Conservation (phyloP, 1,140 invertebrate genomes). For the Drosophila seguyi region DNA sequence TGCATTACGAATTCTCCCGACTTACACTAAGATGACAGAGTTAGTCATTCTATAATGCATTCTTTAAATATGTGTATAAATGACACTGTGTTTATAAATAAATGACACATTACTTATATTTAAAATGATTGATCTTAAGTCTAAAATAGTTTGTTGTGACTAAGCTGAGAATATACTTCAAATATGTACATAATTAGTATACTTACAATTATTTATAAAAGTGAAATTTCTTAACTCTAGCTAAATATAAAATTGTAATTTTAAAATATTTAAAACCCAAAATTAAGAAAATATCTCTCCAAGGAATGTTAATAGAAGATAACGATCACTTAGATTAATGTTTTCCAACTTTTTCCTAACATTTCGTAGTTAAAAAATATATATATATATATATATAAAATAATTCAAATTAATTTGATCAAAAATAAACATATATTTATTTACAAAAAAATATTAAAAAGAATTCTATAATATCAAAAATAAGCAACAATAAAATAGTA, state of each 20-base stretch:
- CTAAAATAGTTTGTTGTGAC: neutral
- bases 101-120: neutral
- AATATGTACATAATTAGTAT: too few relatives aligned
- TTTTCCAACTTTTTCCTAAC: neutral
- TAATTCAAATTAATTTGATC: neutral
- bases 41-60: neutral
- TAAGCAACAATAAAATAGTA: neutral
- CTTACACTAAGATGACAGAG: neutral
- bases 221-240: too few relatives aligned
- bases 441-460: neutral
- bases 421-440: neutral
- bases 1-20: slow-evolving; percentile 6
- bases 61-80: neutral
- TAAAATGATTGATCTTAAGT: slow-evolving; percentile 3
- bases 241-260: neutral
- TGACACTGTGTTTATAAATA: neutral
- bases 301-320: neutral
- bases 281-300: neutral
- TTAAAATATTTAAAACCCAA: neutral
- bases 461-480: too few relatives aligned
- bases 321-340: neutral
- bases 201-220: too few relatives aligned
- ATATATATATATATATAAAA: too few relatives aligned
- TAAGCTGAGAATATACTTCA: neutral
- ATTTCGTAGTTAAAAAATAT: neutral